Base-by-base conservation (phyloP, 2,888 invertebrate genomes). In the Diloba caeruleocephala region DNA sequence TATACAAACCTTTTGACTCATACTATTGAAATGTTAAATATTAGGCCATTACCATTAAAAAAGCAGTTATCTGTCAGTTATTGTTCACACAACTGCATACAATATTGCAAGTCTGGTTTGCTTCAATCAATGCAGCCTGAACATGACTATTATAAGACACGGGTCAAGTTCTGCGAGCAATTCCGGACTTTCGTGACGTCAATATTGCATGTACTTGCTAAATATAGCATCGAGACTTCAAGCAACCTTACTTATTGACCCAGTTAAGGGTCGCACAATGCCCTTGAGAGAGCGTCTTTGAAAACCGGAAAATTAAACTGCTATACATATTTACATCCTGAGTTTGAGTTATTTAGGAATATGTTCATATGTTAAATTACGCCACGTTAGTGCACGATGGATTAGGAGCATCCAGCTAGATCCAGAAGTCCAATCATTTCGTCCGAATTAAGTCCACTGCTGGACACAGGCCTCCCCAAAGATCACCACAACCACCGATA, bases 141-240 rank as follows among this genome's bases (percentile, higher is more conserved):
- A 43, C 42, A 31, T 10, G 12, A 32, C 43, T 65, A 61, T 65
- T 65, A 29, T 41, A 51, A 52, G 36, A 49, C 53, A 13, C 75
- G 58, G 82, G 81, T 83, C 84, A 82, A 82, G 82, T 81, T 82
- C 76, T 71, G 62, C 55, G 48, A 65, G 62, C 76, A 84, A 66
- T 79, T 76, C 83, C 79, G 85, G 80, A 78, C 81, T 82, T 44
- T 45, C 50, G 63, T 83, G 82, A 86, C 88, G 87, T 88, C 86
- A 87, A 61, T 49, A 69, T 78, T 67, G 81, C 82, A 82, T 79
- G 78, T 67, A 68, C 53, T 50, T 53, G 81, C 82, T 87, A 87
- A 83, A 87, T 79, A 86, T 88, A 88, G 83, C 72, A 62, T 34
- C 38, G 42, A 49, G 67, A 53, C 56, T 55, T 59, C 57, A 59